phyloP scores from a whole-genome alignment of 2,113 vertebrate genomes.

The Oplegnathus fasciatus region DNA sequence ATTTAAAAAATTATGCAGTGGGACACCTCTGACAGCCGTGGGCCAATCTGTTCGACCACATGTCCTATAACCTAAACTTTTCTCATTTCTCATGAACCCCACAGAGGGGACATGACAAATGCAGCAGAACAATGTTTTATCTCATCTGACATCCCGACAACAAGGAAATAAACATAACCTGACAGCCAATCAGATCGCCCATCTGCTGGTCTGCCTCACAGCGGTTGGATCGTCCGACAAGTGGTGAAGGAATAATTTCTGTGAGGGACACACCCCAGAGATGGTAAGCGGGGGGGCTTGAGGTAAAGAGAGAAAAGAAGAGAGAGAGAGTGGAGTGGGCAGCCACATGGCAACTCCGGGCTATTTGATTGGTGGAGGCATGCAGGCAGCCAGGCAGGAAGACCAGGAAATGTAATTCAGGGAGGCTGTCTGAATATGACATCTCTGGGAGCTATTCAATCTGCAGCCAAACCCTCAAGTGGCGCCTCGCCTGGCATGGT shows the following conservation, averaged over 20 bases:
- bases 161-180: slow-evolving; percentile 78
- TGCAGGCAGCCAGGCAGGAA: slow-evolving; percentile 77
- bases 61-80: slow-evolving; percentile 64
- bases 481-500: slow-evolving; percentile 77
- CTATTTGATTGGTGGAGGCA: slow-evolving; percentile 72
- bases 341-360: slow-evolving; percentile 56
- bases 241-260: slow-evolving; percentile 57
- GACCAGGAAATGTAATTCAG: slow-evolving; percentile 82
- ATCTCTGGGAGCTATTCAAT: slow-evolving; percentile 83
- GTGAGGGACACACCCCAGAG: slow-evolving; percentile 68
- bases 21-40: slow-evolving; percentile 46
- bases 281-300: slow-evolving; percentile 27
- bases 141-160: slow-evolving; percentile 75
- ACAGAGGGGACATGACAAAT: slow-evolving; percentile 71
- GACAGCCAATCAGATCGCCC: slow-evolving; percentile 81
- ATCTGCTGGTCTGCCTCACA: slow-evolving; percentile 74
- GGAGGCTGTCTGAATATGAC: slow-evolving; percentile 81
- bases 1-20: background rate
- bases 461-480: slow-evolving; percentile 81
- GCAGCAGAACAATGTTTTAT: slow-evolving; percentile 72
- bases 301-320: slow-evolving; percentile 22
- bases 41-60: slow-evolving; percentile 51
- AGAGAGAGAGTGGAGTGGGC: slow-evolving; percentile 35
- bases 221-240: slow-evolving; percentile 62
- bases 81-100: slow-evolving; percentile 64